These are phyloP conservation scores for Falco concolor DNA, from an alignment of 2,797 vertebrate species.

Conservation along the genomic window DNA sequence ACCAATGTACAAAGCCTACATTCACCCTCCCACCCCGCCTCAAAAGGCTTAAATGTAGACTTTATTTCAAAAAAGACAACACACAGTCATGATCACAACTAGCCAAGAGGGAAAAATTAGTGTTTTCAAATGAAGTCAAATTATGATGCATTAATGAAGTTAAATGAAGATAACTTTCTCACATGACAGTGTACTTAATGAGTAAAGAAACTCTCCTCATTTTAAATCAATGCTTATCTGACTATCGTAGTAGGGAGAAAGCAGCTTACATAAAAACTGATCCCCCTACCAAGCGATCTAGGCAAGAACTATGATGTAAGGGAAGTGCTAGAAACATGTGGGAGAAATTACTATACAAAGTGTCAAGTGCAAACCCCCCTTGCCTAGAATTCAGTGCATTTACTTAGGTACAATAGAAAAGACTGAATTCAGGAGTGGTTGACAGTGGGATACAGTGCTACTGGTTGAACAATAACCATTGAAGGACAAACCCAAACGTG, in stretches of 20 bases:
- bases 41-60: constrained; percentile 11
- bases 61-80: constrained; percentile 36
- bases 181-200: neutral
- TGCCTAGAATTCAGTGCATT: neutral
- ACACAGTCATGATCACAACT: constrained; percentile 20
- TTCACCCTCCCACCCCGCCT: neutral
- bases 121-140: constrained; percentile 66
- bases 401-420: neutral
- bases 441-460: constrained; percentile 51
- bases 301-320: neutral
- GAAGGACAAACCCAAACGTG: neutral
- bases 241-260: neutral
- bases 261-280: neutral
- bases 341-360: constrained; percentile 40
- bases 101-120: neutral
- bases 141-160: constrained; percentile 42
- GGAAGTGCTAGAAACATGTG: constrained; percentile 46
- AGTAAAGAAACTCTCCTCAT: neutral
- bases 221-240: neutral
- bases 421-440: constrained; percentile 16
- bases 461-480: neutral
- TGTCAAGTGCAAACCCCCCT: constrained; percentile 4
- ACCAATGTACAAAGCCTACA: constrained; percentile 17
- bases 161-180: neutral
- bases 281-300: neutral